Percentiles rank a stretch among this genome's conserved stretches.
These are phyloP conservation scores for Cettia cetti DNA, from an alignment of 2,113 vertebrate genomes.

Conservation along the genomic window DNA sequence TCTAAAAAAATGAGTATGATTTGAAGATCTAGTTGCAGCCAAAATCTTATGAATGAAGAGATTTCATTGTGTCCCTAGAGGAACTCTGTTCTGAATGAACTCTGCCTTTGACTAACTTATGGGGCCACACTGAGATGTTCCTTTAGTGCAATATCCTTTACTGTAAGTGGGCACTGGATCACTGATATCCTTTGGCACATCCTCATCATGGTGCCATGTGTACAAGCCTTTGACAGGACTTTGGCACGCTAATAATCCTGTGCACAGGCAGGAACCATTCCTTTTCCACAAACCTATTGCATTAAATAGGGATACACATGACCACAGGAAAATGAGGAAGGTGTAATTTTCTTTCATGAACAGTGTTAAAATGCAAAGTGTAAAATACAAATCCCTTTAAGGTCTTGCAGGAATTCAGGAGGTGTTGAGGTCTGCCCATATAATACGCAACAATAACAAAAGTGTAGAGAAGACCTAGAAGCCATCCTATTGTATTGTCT, in stretches of 20 bases:
- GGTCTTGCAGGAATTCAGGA: neutral
- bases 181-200: neutral
- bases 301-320: neutral
- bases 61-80: neutral
- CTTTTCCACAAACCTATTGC: neutral
- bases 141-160: neutral
- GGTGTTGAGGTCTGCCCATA: neutral
- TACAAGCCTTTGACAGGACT: neutral
- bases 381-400: neutral
- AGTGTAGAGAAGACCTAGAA: neutral
- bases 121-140: neutral
- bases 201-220: neutral
- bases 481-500: accelerated
- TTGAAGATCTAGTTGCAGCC: neutral
- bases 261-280: neutral
- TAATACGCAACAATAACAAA: neutral
- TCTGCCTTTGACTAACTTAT: neutral
- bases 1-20: neutral
- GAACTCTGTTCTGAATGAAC: neutral
- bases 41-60: neutral
- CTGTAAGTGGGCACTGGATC: neutral
- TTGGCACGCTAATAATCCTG: neutral
- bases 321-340: neutral
- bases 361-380: neutral
- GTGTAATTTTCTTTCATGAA: neutral